A percentile compares a stretch with the other conserved stretches of the same genome.
Evolutionary conservation across 2,113 vertebrate genomes (phyloP).

Genomic region (Rattus norvegicus): GRCr8 NC_086027.1:93020501-93021000

Average conservation of each 20-base stretch:
- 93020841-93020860: neutral
- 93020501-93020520: neutral
- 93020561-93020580: neutral
- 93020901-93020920: neutral
- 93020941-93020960: neutral
- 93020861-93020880: neutral
- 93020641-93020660: neutral
- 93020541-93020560: neutral
- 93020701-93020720: neutral
- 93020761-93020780: neutral
- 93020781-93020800: neutral
- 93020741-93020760: neutral
- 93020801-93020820: neutral
- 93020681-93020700: neutral
- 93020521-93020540: neutral
- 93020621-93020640: neutral
- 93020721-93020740: neutral
- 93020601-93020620: neutral
- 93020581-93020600: neutral
- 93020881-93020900: neutral
- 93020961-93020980: neutral
- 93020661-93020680: neutral
- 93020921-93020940: neutral
- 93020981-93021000: neutral
- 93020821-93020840: neutral